phyloP scores from a whole-genome alignment of 2,888 invertebrate genomes.

The Rhingia campestris region DNA sequence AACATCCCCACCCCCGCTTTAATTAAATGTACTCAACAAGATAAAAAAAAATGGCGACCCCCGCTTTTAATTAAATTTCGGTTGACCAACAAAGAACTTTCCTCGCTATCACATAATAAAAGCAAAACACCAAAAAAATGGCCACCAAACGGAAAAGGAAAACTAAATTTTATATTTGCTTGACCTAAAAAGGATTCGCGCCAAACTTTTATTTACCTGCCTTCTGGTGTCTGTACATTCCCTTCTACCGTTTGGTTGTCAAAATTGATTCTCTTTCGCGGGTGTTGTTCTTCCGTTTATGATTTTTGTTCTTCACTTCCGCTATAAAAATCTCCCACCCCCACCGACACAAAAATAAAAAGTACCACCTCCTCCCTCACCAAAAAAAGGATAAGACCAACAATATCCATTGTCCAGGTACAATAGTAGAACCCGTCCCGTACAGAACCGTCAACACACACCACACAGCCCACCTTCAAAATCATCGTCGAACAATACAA shows the following conservation, averaged over 20 bases:
- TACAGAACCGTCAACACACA: not conserved
- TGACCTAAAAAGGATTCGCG: constrained; percentile 38
- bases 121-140: not conserved
- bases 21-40: no score
- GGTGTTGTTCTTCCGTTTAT: constrained; percentile 44
- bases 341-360: constrained; percentile 3
- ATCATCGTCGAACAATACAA: constrained; percentile 48
- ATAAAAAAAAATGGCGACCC: not conserved
- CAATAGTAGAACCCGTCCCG: constrained; percentile 23
- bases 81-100: constrained; percentile 32
- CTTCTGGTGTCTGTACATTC: not conserved
- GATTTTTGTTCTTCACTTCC: constrained; percentile 26
- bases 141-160: not conserved
- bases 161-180: constrained; percentile 38
- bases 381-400: constrained; percentile 46
- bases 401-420: constrained; percentile 57
- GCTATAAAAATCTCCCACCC: constrained; percentile 30
- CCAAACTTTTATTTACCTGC: constrained; percentile 21
- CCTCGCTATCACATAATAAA: not conserved
- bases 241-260: not conserved
- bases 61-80: constrained; percentile 48
- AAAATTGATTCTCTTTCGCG: constrained; percentile 45
- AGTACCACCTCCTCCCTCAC: constrained; percentile 1
- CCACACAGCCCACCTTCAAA: constrained; percentile 43
- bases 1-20: not conserved